A percentile compares a stretch with the other conserved stretches of the same genome.
Evolutionary conservation across 2,888 invertebrate species (phyloP).

Genomic region (Caradrina kadenii): DNA sequence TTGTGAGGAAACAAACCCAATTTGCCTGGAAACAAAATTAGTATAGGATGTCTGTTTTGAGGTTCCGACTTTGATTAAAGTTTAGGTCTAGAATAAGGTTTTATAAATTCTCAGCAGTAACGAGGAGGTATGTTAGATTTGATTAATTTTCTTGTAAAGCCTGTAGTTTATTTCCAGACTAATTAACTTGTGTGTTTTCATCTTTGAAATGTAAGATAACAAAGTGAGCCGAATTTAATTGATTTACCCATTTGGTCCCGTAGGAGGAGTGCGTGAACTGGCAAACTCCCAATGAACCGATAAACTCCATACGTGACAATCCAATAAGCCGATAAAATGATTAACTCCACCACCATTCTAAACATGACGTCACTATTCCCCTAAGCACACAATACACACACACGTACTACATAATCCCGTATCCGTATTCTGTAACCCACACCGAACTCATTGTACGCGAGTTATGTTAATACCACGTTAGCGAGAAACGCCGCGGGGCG

Average conservation of each 20-base stretch:
- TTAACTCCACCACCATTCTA: conserved; percentile 17
- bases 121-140: neutral
- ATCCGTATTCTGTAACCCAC: conserved; percentile 37
- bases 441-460: conserved; percentile 34
- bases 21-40: conserved; percentile 48
- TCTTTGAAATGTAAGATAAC: no score
- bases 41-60: conserved; percentile 20
- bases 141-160: no score
- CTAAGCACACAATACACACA: conserved; percentile 29
- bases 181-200: no score
- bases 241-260: neutral
- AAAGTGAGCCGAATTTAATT: neutral
- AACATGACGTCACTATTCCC: conserved; percentile 23
- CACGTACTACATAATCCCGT: conserved; percentile 33
- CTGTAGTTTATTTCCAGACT: no score
- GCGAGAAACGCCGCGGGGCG: conserved; percentile 62
- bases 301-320: conserved; percentile 10
- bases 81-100: neutral
- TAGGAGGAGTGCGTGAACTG: neutral
- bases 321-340: conserved; percentile 34
- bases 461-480: conserved; percentile 56
- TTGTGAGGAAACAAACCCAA: conserved; percentile 58
- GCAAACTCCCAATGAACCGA: neutral
- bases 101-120: neutral
- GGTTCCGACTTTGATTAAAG: conserved; percentile 35